Base-by-base conservation (phyloP, 2,888 invertebrate species). In the Dicyrtomina minuta region DNA sequence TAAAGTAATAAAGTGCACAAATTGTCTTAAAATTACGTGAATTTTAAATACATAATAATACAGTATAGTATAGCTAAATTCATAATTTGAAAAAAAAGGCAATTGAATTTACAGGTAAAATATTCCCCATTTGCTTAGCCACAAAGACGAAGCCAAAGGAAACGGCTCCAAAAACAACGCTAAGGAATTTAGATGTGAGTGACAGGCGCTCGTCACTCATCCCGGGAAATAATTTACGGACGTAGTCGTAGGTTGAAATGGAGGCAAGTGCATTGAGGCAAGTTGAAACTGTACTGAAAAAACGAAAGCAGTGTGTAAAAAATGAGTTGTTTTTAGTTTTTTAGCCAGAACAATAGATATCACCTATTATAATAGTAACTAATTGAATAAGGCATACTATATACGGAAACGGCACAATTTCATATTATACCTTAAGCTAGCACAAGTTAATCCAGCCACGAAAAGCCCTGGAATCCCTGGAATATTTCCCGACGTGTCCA, bases 391-490 rank as follows among this genome's bases (percentile, higher is more conserved):
- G n/a, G n/a, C n/a, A 33, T 33, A 8, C 33, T 33, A 33, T 8
- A 3, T 33, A 33, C 13, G 2, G 13, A 26, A 56, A 27, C n/a
- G 24, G 13, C 24, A 27, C 1, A 24, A 20, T 22, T 22, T 51
- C 12, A 1, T 56, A 33, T 56, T 26, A 17, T 51, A 68, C 68
- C 62, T 62, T 8, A 68, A 87, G 79, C 95, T 94, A 0, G 96
- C 96, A 58, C 95, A 94, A 81, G 96, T 96, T 70, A 96, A 91
- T 22, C 95, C 95, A 3, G 96, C 93, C 0, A 96, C 94, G 82
- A 96, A 96, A 79, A 96, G 88, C 2, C 96, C 96, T 0, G 94
- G 90, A 1, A 95, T 83, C 0, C 94, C 93, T 44, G 86, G 87
- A 41, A 89, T 83, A 59, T 86, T 81, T 0, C 91, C 90, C 80